Conservation (phyloP, 1,140 invertebrate species). For the Drosophila gunungcola region DNA sequence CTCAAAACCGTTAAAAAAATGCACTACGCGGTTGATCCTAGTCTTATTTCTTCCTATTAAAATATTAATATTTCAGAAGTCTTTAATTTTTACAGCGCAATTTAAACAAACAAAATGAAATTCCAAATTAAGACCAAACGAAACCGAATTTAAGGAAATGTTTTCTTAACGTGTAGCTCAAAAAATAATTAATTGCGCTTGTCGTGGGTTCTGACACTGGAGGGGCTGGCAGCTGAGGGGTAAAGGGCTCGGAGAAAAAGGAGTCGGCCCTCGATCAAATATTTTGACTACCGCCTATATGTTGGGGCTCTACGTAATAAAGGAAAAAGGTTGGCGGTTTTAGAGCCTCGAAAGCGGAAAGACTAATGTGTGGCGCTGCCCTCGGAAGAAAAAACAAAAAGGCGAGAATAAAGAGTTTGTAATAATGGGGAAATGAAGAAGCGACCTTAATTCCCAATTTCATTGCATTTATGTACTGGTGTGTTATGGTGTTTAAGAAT, state of each 20-base stretch:
- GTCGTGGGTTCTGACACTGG: constrained; percentile 27
- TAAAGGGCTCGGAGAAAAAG: constrained; percentile 8
- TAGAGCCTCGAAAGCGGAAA: not conserved
- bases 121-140: no score
- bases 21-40: no score
- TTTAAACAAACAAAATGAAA: no score
- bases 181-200: constrained; percentile 68
- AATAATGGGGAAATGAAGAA: not conserved
- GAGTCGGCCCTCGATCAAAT: constrained; percentile 65
- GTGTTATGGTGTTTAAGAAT: no score
- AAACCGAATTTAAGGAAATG: no score
- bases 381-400: not conserved
- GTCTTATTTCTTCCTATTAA: no score
- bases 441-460: not conserved
- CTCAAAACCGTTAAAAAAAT: no score
- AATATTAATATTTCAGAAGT: no score
- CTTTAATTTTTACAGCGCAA: no score
- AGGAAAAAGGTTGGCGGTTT: not conserved
- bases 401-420: not conserved
- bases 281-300: constrained; percentile 59
- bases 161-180: constrained; percentile 13
- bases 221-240: constrained; percentile 1
- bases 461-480: not conserved
- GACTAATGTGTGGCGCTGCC: constrained; percentile 49
- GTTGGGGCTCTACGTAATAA: constrained; percentile 12